A percentile compares a stretch with the other conserved stretches of the same genome.
phyloP scores from a whole-genome alignment of 2,113 vertebrate species.

The Anas platyrhynchos region DNA sequence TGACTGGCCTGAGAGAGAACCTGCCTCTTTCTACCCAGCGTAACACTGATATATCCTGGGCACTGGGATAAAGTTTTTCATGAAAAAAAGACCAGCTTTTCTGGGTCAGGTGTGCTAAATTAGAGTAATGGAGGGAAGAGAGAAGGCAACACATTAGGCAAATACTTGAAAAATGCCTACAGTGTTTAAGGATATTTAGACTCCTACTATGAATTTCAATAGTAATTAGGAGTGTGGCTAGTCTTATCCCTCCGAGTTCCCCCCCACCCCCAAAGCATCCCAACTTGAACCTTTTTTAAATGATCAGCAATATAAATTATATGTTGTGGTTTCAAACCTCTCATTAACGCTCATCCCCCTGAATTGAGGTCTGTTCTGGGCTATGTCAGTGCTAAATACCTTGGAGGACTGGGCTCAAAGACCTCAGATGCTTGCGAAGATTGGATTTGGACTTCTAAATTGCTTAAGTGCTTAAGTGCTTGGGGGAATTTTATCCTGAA shows the following conservation, averaged over 20 bases:
- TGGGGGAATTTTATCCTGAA: constrained; percentile 53
- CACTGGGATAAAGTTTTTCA: neutral
- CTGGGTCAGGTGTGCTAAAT: neutral
- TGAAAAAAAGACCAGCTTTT: constrained; percentile 19
- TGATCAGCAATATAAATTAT: constrained; percentile 56
- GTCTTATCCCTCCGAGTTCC: neutral
- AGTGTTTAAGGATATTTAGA: constrained; percentile 1
- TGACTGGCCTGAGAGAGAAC: neutral
- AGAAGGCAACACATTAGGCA: neutral
- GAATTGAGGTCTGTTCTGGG: constrained; percentile 30
- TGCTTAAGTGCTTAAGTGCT: constrained; percentile 62
- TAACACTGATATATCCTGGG: neutral
- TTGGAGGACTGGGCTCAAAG: constrained; percentile 45
- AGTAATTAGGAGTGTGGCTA: constrained; percentile 51
- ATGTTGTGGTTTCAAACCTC: constrained; percentile 59
- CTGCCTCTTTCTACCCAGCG: neutral
- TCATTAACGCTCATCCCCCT: constrained; percentile 52
- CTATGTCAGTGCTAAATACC: constrained; percentile 59
- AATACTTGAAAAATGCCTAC: neutral
- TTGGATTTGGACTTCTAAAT: constrained; percentile 66
- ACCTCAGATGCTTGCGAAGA: constrained; percentile 59
- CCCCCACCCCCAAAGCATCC: neutral
- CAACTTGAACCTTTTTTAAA: constrained; percentile 31
- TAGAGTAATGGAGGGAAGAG: neutral
- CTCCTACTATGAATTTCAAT: constrained; percentile 27